These are phyloP conservation scores for Triops cancriformis DNA, from an alignment of 1,140 invertebrate genomes.

Conservation along the genomic window DNA sequence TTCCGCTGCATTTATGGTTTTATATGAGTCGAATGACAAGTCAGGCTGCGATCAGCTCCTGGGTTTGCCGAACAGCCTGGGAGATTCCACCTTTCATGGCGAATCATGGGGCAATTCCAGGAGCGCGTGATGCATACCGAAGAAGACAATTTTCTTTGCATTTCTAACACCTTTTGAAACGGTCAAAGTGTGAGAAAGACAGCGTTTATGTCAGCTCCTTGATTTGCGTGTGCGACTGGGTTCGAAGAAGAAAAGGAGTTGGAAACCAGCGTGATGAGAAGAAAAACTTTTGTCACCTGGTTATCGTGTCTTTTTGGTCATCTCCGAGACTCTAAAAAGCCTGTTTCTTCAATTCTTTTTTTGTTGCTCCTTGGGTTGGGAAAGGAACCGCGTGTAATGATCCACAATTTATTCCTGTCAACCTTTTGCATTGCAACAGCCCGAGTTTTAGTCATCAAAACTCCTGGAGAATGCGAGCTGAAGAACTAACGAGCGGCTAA, in stretches of 20 bases:
- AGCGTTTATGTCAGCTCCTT: not conserved
- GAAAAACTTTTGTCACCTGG: not conserved
- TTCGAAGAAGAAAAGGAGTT: not conserved
- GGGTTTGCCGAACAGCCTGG: not conserved
- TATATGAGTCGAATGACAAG: not conserved
- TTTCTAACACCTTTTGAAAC: not conserved
- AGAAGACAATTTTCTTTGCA: not conserved
- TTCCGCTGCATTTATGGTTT: conserved; percentile 1
- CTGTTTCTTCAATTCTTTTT: not conserved
- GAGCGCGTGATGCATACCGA: not conserved
- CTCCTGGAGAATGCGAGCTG: too few species aligned
- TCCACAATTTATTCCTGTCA: not conserved
- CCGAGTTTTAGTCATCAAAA: too few species aligned
- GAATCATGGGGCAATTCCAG: not conserved
- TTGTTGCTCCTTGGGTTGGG: too few species aligned
- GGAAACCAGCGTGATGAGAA: not conserved
- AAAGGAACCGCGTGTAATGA: not conserved
- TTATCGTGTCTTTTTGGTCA: not conserved
- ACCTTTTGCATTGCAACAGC: not conserved
- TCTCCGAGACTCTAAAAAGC: not conserved
- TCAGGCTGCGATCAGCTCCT: not conserved
- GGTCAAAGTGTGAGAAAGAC: not conserved
- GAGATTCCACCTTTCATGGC: not conserved
- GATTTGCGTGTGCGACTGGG: not conserved
- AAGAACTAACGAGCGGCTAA: too few species aligned